These are phyloP conservation scores for Platycheirus rosarum DNA, from an alignment of 2,888 invertebrate genomes.

Conservation along the genomic window DNA sequence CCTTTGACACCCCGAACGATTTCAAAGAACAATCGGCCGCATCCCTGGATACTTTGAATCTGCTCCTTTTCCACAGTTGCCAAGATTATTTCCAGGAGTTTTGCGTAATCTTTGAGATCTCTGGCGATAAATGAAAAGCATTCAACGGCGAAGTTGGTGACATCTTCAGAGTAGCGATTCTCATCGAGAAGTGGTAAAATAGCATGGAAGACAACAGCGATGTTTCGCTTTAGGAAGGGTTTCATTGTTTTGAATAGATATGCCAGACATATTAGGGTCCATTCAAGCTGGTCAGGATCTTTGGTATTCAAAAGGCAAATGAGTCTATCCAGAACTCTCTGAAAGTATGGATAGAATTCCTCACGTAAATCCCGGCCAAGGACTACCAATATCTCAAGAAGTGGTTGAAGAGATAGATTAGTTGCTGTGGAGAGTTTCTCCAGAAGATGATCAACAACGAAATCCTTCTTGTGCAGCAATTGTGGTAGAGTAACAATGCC, in stretches of 20 bases:
- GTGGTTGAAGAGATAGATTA: slow-evolving; percentile 89
- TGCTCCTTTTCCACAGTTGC: slow-evolving; percentile 86
- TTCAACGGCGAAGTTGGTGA: slow-evolving; percentile 97
- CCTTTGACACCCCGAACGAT: slow-evolving; percentile 91
- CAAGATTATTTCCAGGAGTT: slow-evolving; percentile 88
- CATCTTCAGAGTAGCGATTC: slow-evolving; percentile 89
- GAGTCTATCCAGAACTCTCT: slow-evolving; percentile 88
- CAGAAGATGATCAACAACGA: slow-evolving; percentile 88
- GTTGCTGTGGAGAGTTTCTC: slow-evolving; percentile 89
- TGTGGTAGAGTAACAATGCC: slow-evolving; percentile 91
- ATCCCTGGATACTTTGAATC: slow-evolving; percentile 90
- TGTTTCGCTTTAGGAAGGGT: slow-evolving; percentile 91
- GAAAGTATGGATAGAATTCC: slow-evolving; percentile 94
- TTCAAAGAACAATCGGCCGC: slow-evolving; percentile 94
- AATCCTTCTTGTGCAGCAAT: slow-evolving; percentile 90
- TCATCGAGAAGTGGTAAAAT: slow-evolving; percentile 90
- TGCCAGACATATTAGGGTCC: slow-evolving; percentile 92
- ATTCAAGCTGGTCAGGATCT: slow-evolving; percentile 93
- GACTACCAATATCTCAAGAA: slow-evolving; percentile 92
- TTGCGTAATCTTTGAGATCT: slow-evolving; percentile 91
- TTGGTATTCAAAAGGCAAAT: slow-evolving; percentile 88
- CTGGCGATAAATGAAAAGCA: slow-evolving; percentile 97
- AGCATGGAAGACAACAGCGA: slow-evolving; percentile 87
- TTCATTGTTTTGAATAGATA: slow-evolving; percentile 95
- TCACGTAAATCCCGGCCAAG: slow-evolving; percentile 93